Conservation (phyloP, 2,113 vertebrate genomes). For the Smithornis capensis region DNA sequence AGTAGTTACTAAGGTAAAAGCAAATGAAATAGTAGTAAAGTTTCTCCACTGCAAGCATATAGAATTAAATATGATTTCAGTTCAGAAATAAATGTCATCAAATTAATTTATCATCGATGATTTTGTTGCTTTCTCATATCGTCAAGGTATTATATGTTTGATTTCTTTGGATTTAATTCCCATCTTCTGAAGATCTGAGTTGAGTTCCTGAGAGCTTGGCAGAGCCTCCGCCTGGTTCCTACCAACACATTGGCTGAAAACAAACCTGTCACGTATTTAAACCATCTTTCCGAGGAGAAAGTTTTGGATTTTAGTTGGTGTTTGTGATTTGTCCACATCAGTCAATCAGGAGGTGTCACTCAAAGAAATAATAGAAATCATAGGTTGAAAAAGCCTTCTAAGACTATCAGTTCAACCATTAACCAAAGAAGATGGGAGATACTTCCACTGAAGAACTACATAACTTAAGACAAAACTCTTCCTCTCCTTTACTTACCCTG, state of each 20-base stretch:
- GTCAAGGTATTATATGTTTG: background rate
- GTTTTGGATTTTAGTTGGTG: background rate
- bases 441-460: background rate
- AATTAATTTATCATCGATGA: background rate
- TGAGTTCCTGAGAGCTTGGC: background rate
- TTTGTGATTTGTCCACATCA: rapidly evolving
- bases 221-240: background rate
- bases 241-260: background rate
- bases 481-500: background rate
- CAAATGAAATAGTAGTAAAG: background rate
- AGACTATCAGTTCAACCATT: background rate
- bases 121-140: background rate
- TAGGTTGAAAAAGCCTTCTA: background rate
- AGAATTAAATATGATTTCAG: background rate
- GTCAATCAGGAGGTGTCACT: background rate
- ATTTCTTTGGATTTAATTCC: background rate
- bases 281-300: background rate
- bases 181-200: background rate
- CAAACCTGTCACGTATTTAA: background rate
- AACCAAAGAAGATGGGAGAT: background rate
- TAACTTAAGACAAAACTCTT: background rate
- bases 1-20: background rate
- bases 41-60: background rate
- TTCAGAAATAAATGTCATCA: background rate
- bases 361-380: background rate